These are phyloP conservation scores for Microctenopoma steveboyesi DNA, from an alignment of 2,797 vertebrate genomes.

Conservation along the genomic window DNA sequence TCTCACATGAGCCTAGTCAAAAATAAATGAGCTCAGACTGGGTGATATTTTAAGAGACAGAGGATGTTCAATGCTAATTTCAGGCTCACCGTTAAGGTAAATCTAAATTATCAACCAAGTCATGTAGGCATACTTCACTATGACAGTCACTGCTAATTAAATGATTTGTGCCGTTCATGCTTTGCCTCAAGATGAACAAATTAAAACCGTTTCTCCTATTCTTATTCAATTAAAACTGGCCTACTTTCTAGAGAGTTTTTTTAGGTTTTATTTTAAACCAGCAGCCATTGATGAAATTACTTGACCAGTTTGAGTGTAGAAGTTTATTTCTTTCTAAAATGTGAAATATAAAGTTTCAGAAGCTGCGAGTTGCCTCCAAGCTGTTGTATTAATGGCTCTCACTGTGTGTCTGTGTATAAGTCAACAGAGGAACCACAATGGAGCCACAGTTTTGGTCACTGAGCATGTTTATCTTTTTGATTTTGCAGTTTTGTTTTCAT, in stretches of 20 bases:
- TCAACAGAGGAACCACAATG: neutral
- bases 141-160: constrained; percentile 62
- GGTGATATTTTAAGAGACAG: constrained; percentile 50
- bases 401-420: neutral
- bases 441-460: too few species aligned
- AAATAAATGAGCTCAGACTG: constrained; percentile 53
- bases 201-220: constrained; percentile 57
- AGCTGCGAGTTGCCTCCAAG: constrained; percentile 11
- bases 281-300: constrained; percentile 53
- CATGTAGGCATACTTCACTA: constrained; percentile 52
- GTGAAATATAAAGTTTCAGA: constrained; percentile 26
- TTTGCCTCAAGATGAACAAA: constrained; percentile 69
- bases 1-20: constrained; percentile 38
- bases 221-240: constrained; percentile 70
- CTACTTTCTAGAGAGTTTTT: constrained; percentile 57
- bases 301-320: constrained; percentile 24
- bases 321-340: constrained; percentile 18
- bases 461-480: constrained; percentile 12
- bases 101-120: constrained; percentile 62
- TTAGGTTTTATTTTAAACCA: constrained; percentile 15
- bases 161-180: constrained; percentile 66
- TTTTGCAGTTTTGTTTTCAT: constrained; percentile 2
- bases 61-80: constrained; percentile 32
- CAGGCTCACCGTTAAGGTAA: constrained; percentile 46
- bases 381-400: constrained; percentile 14